Evolutionary conservation across 2,113 vertebrate genomes (phyloP).

Genomic region (Rhadina sibilatrix): DNA sequence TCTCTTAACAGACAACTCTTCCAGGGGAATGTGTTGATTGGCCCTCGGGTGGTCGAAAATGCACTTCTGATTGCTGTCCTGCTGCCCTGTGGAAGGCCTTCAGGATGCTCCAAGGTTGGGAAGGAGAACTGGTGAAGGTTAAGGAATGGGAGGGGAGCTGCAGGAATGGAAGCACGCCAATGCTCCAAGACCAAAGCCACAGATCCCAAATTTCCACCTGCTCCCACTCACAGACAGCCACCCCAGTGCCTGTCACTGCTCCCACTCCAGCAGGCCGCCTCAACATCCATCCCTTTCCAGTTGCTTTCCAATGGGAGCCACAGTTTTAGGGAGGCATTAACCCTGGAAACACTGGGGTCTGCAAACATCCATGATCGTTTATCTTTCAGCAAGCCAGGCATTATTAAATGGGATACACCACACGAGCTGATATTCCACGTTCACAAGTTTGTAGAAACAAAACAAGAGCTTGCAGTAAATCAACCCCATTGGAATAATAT

Average conservation of each 20-base stretch:
- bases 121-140: rapidly evolving
- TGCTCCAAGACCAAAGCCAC: not conserved
- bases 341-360: not conserved
- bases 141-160: rapidly evolving
- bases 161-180: rapidly evolving
- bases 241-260: rapidly evolving
- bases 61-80: not conserved
- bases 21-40: not conserved
- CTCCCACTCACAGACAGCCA: rapidly evolving
- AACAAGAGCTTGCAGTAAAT: not conserved
- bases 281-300: not conserved
- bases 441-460: not conserved
- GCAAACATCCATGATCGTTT: not conserved
- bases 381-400: not conserved
- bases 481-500: not conserved
- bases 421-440: rapidly evolving
- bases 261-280: not conserved
- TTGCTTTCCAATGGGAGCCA: rapidly evolving
- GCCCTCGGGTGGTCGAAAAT: not conserved
- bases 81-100: not conserved
- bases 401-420: not conserved
- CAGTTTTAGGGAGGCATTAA: not conserved
- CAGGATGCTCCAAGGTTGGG: not conserved
- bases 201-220: not conserved
- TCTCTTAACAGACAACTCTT: rapidly evolving